Conservation (phyloP, 2,797 vertebrate genomes). For the Pteropus rufus region DNA sequence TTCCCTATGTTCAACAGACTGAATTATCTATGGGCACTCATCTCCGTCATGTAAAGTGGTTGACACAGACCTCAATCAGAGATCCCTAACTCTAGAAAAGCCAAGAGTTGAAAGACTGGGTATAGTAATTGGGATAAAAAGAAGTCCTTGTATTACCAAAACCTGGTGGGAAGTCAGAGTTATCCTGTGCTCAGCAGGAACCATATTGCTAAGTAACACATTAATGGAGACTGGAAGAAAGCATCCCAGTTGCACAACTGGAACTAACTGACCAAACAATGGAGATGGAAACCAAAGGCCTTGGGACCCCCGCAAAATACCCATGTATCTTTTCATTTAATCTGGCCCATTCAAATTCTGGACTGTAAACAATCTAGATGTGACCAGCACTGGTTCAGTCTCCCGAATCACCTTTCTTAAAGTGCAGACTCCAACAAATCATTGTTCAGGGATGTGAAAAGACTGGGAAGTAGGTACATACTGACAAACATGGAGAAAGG, state of each 20-base stretch:
- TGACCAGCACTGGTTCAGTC: background rate
- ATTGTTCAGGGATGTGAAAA: background rate
- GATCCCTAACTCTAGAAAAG: background rate
- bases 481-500: background rate
- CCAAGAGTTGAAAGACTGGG: background rate
- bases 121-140: no score
- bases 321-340: background rate
- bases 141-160: background rate
- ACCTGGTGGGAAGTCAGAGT: background rate
- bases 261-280: no score
- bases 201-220: background rate
- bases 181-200: background rate
- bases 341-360: background rate
- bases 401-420: background rate
- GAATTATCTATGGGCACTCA: rapidly evolving
- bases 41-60: background rate
- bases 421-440: background rate
- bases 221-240: background rate
- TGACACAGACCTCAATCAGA: background rate
- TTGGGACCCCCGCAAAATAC: rapidly evolving
- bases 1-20: background rate
- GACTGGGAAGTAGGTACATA: background rate
- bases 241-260: rapidly evolving
- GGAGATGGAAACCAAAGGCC: background rate
- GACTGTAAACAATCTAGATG: background rate